phyloP scores from a whole-genome alignment of 1,140 invertebrate species.

The Bradysia coprophila region DNA sequence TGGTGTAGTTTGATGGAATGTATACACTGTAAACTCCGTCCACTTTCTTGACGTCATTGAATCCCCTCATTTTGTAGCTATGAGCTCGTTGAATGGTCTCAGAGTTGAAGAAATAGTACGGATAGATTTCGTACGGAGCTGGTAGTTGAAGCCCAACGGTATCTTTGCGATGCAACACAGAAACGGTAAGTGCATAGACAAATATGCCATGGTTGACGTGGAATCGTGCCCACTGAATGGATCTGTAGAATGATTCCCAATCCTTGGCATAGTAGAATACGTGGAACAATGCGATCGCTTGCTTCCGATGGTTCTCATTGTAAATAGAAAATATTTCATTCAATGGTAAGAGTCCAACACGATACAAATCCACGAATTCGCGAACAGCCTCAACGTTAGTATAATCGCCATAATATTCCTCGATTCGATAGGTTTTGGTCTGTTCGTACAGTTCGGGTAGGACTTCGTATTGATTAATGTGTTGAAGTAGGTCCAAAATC shows the following conservation, averaged over 20 bases:
- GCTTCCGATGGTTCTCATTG: conserved; percentile 27
- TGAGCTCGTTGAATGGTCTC: conserved; percentile 33
- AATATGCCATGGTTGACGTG: conserved; percentile 40
- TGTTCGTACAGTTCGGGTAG: conserved; percentile 26
- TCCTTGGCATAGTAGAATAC: conserved; percentile 40
- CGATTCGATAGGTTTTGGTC: conserved; percentile 25
- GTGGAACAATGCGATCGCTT: conserved; percentile 30
- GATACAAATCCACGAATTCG: conserved; percentile 28
- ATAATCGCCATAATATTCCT: conserved; percentile 25
- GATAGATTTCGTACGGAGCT: conserved; percentile 40
- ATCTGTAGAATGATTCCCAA: conserved; percentile 42
- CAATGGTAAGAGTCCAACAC: conserved; percentile 27
- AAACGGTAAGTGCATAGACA: conserved; percentile 33
- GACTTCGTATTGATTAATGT: conserved; percentile 30
- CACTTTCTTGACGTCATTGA: conserved; percentile 26
- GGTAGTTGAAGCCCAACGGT: conserved; percentile 35
- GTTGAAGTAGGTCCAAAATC: conserved; percentile 29
- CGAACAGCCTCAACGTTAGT: conserved; percentile 19
- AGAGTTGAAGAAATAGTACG: conserved; percentile 35
- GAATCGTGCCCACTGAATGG: conserved; percentile 33
- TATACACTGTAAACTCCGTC: conserved; percentile 23
- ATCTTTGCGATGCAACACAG: conserved; percentile 32
- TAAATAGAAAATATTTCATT: conserved; percentile 32
- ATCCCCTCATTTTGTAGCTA: conserved; percentile 33
- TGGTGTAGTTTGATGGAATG: conserved; percentile 37